Evolutionary conservation across 1,140 invertebrate species (phyloP).

Genomic region (Cydia splendana): DNA sequence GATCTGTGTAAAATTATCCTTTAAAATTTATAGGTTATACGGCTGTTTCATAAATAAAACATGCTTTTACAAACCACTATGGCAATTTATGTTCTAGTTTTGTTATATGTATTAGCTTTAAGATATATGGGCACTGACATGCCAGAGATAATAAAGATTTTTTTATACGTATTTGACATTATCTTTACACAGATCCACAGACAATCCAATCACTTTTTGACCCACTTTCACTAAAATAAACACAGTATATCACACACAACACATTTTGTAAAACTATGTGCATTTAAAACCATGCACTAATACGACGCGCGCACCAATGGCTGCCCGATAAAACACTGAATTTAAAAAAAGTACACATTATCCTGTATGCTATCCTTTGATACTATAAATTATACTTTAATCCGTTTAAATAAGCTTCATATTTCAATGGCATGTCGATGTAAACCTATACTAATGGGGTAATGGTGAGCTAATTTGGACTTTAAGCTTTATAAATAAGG

Average conservation of each 20-base stretch:
- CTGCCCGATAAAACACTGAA: background rate
- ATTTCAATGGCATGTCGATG: background rate
- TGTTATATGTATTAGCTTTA: no score
- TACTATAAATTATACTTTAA: background rate
- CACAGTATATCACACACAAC: background rate
- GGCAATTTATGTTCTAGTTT: no score
- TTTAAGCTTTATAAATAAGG: background rate
- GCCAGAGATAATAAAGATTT: background rate
- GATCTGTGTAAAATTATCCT: no score
- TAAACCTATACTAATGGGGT: background rate
- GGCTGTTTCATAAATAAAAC: no score
- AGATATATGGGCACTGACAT: no score
- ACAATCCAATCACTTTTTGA: background rate
- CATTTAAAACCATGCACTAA: background rate
- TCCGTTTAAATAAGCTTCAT: background rate
- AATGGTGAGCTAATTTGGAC: background rate
- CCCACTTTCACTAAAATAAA: background rate
- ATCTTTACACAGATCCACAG: background rate
- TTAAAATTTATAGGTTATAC: no score
- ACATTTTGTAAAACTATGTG: background rate
- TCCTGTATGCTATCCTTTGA: background rate
- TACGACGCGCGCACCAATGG: background rate
- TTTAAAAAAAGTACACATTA: conserved; percentile 10
- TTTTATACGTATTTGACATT: background rate
- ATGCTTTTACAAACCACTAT: no score